Evolutionary conservation across 2,888 invertebrate genomes (phyloP).

Genomic region (Scaptomyza flava): DNA sequence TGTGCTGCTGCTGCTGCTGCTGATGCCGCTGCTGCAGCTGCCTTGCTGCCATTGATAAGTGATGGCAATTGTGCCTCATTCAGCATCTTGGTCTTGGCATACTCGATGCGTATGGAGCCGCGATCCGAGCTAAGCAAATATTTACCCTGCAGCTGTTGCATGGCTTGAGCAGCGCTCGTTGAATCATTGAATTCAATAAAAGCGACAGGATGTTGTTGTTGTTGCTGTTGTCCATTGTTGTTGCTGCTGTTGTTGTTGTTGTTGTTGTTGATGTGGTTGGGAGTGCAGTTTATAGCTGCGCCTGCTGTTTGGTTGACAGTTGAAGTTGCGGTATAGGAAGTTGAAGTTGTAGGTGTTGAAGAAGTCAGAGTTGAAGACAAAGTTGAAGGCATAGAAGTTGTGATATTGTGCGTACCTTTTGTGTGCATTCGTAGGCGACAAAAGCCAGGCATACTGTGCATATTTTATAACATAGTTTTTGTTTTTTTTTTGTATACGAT

Average conservation of each 20-base stretch:
- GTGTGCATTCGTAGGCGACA: constrained; percentile 97
- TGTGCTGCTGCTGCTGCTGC: constrained; percentile 38
- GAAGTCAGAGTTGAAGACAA: constrained; percentile 81
- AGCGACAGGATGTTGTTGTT: constrained; percentile 91
- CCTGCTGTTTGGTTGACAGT: constrained; percentile 58
- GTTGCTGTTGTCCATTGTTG: constrained; percentile 48
- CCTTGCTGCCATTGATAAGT: constrained; percentile 34
- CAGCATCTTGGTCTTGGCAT: constrained; percentile 99
- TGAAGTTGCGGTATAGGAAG: constrained; percentile 62
- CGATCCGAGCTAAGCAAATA: constrained; percentile 97
- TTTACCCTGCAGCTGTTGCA: constrained; percentile 97
- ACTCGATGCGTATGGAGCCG: constrained; percentile 99
- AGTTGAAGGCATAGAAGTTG: constrained; percentile 82
- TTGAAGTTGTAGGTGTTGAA: constrained; percentile 76
- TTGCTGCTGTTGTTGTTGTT: constrained; percentile 72
- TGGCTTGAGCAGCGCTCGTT: constrained; percentile 95
- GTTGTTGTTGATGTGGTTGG: constrained; percentile 47
- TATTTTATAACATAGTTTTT: constrained; percentile 61
- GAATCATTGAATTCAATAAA: constrained; percentile 99
- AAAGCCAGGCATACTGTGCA: constrained; percentile 98
- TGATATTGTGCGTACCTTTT: constrained; percentile 87
- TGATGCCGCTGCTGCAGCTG: constrained; percentile 22
- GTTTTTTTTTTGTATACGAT: constrained; percentile 49
- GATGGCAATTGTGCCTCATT: constrained; percentile 84
- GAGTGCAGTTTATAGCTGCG: constrained; percentile 54